Conservation (phyloP, 2,113 vertebrate genomes). For the Toxostoma redivivum region DNA sequence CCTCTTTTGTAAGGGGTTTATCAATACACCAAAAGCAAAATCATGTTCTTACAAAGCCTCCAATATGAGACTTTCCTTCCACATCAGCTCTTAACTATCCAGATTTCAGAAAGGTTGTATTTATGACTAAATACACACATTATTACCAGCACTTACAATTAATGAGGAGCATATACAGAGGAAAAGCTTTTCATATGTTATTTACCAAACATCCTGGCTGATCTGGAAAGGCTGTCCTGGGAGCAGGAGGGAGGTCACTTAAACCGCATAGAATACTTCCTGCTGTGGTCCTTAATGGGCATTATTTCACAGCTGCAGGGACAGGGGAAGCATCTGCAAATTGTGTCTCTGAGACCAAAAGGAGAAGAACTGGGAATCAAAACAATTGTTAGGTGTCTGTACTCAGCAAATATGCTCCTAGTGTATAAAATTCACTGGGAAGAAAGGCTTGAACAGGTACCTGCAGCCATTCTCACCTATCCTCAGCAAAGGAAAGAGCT, state of each 20-base stretch:
- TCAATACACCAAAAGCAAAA: neutral
- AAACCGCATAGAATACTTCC: neutral
- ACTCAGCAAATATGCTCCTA: neutral
- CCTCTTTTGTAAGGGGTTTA: neutral
- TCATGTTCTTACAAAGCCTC: neutral
- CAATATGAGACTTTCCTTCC: neutral
- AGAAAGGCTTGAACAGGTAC: neutral
- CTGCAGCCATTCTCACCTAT: neutral
- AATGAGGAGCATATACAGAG: neutral
- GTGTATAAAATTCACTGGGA: neutral
- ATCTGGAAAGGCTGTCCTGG: neutral
- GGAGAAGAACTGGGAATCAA: neutral
- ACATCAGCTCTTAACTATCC: neutral
- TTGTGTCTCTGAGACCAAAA: neutral
- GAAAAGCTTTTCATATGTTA: neutral
- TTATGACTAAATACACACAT: neutral
- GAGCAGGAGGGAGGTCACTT: neutral
- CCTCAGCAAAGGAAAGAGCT: neutral
- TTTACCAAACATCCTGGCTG: neutral
- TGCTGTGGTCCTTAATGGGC: conserved; percentile 15
- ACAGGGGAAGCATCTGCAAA: conserved; percentile 21
- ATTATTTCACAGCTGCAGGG: conserved; percentile 7
- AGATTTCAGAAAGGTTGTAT: neutral
- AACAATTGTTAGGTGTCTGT: neutral
- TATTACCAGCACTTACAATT: neutral